These are phyloP conservation scores for Urocitellus parryii DNA, from an alignment of 2,113 vertebrate genomes.

Conservation along the genomic window DNA sequence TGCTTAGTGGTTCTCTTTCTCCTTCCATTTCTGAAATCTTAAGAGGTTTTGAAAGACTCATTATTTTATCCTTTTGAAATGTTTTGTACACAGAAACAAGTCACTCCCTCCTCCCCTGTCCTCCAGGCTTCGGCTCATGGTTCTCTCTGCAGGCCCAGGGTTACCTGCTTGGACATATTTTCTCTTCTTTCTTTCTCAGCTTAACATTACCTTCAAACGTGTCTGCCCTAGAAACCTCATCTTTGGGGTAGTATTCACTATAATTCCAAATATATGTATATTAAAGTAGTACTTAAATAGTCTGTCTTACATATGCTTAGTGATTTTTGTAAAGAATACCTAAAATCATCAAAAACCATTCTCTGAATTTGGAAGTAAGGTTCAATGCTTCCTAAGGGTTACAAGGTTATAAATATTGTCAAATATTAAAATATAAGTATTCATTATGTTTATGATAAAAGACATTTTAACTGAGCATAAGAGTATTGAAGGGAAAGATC, in stretches of 20 bases:
- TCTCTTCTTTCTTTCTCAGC: neutral
- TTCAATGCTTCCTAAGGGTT: neutral
- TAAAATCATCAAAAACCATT: neutral
- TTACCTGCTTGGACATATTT: neutral
- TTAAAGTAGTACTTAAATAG: neutral
- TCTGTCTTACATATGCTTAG: neutral
- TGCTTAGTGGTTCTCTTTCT: neutral
- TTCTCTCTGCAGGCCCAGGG: neutral
- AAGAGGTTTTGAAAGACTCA: neutral
- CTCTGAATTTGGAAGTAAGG: neutral
- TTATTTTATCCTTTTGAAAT: neutral
- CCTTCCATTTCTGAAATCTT: neutral
- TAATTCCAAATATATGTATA: neutral
- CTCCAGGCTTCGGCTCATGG: neutral
- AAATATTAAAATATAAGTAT: slow-evolving; percentile 27
- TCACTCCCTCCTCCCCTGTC: neutral
- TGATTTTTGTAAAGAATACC: neutral
- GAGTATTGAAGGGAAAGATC: neutral
- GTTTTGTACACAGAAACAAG: neutral
- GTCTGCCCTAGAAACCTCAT: neutral
- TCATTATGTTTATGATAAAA: neutral
- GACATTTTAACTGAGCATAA: neutral
- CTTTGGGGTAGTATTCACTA: neutral
- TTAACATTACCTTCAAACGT: neutral
- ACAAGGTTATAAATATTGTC: neutral